Base-by-base conservation (phyloP, 2,113 vertebrate genomes). In the Alligator mississippiensis region DNA sequence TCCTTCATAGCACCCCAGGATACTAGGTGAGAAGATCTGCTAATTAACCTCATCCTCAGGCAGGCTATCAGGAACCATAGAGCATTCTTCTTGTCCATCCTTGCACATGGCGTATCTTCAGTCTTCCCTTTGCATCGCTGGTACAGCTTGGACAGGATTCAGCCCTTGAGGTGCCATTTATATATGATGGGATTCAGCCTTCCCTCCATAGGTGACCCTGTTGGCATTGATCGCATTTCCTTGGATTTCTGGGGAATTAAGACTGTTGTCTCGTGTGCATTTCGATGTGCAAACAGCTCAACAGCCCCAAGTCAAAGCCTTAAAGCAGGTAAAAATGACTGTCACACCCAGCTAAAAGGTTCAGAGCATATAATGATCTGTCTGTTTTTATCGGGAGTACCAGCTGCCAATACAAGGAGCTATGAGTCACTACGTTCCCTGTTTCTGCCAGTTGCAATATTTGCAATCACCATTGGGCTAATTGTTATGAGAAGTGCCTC, bases 401-500 rank as follows among this genome's bases (percentile, higher is more conserved):
- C 85, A 83, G 93, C 92, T 93, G 92, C 82, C 81, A 58, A 0
- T 13, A 10, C 66, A 13, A 88, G 84, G 10, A 89, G 84, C 90
- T 88, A 82, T 93, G 92, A 70, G 61, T 96, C 94, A 34, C 77
- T 14, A 0, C 22, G 84, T 70, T 54, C 84, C 82, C 92, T 62
- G 47, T 68, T 84, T 2, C 90, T 96, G 96, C 64, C 95, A 94
- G 0, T 87, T 4, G 15, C 93, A 68, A 5, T 85, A n/a, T 94
- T 90, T 95, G 95, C 85, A 89, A 15, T 94, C 94, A 88, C 82
- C 85, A 57, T 3, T n/a, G 93, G 85, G 87, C 88, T 96, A 83
- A 94, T 96, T 96, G 94, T 80, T 88, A 38, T n/a, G 93, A 85
- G 81, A 79, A 90, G 72, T 82, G 91, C 66, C 82, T 77, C 78